Evolutionary conservation across 2,888 invertebrate species (phyloP).

Genomic region (Spodoptera exigua): DNA sequence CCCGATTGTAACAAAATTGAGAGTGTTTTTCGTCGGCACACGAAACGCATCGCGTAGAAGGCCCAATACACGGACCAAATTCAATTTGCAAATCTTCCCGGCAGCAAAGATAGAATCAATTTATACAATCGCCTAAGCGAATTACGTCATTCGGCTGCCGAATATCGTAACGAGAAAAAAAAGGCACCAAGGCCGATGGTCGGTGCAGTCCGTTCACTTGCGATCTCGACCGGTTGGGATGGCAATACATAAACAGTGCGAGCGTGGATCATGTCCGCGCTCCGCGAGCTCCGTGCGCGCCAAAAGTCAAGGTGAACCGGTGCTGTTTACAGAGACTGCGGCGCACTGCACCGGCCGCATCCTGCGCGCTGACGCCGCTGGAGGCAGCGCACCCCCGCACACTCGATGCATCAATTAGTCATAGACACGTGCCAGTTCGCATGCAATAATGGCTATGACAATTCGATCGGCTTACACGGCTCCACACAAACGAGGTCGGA

Average conservation of each 20-base stretch:
- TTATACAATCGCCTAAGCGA: constrained; percentile 74
- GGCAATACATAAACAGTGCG: constrained; percentile 67
- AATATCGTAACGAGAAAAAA: constrained; percentile 79
- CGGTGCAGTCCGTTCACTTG: constrained; percentile 85
- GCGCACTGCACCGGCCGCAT: constrained; percentile 26
- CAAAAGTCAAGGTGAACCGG: constrained; percentile 85
- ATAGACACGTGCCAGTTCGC: constrained; percentile 75
- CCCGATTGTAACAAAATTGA: constrained; percentile 49
- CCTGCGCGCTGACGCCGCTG: constrained; percentile 26
- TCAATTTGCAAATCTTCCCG: constrained; percentile 75
- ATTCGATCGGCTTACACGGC: constrained; percentile 63
- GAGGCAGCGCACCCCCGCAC: constrained; percentile 33
- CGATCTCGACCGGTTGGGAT: constrained; percentile 78
- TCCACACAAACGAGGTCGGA: constrained; percentile 66
- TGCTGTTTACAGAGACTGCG: constrained; percentile 59
- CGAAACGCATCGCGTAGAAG: constrained; percentile 56
- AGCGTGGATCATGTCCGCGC: constrained; percentile 48
- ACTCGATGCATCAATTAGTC: constrained; percentile 73
- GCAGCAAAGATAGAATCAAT: constrained; percentile 74
- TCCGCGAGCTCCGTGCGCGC: constrained; percentile 63
- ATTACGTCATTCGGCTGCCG: constrained; percentile 80
- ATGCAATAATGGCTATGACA: constrained; percentile 67
- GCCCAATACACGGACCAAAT: constrained; percentile 68
- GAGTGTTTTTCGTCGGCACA: constrained; percentile 44
- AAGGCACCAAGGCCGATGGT: constrained; percentile 77